These are phyloP conservation scores for Ptychochromis oligacanthus DNA, from an alignment of 2,113 vertebrate species.

Conservation along the genomic window DNA sequence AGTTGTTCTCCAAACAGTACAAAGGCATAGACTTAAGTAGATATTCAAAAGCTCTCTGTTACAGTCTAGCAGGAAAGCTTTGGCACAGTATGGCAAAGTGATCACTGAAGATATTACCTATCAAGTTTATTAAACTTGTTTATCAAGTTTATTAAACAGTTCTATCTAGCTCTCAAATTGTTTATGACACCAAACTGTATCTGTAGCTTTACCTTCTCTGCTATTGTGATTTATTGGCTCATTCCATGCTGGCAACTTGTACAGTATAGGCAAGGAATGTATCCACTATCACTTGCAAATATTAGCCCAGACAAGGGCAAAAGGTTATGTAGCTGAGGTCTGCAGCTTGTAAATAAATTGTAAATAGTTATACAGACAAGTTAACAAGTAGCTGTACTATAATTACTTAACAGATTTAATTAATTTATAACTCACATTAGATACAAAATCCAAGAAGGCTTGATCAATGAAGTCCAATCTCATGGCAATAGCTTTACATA, in stretches of 20 bases:
- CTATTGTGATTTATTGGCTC: neutral
- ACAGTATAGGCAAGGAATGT: neutral
- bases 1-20: neutral
- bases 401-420: no score
- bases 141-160: neutral
- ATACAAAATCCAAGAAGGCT: neutral
- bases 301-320: neutral
- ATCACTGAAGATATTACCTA: neutral
- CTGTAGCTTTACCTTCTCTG: neutral
- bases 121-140: no score
- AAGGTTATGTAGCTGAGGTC: slow-evolving; percentile 1
- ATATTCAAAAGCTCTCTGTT: neutral
- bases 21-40: neutral
- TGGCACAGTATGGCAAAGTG: neutral
- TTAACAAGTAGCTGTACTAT: neutral
- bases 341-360: neutral
- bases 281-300: neutral
- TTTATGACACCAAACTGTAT: neutral
- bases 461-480: neutral
- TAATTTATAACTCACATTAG: neutral
- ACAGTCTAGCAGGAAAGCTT: neutral
- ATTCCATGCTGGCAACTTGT: neutral
- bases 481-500: neutral
- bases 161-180: neutral
- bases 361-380: neutral